phyloP scores from a whole-genome alignment of 2,888 invertebrate genomes.

The Ennomos erosarius region DNA sequence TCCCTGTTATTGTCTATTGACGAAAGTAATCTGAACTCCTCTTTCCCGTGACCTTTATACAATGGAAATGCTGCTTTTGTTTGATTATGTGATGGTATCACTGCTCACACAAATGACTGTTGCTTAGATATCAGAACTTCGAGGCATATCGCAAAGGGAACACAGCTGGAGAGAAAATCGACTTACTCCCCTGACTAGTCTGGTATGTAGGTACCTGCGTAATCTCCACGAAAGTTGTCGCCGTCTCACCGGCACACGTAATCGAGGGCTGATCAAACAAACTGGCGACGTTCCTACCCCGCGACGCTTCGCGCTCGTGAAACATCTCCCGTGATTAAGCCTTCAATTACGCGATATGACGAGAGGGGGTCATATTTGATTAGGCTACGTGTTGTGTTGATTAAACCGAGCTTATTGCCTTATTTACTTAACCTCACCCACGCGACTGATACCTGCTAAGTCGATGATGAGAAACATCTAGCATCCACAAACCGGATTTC shows the following conservation, averaged over 20 bases:
- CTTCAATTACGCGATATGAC: slow-evolving; percentile 82
- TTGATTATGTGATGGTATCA: slow-evolving; percentile 7
- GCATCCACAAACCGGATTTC: slow-evolving; percentile 61
- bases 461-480: slow-evolving; percentile 48
- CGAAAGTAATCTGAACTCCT: slow-evolving; percentile 22
- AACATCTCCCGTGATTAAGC: slow-evolving; percentile 80
- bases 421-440: slow-evolving; percentile 73
- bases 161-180: slow-evolving; percentile 11
- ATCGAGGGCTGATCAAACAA: slow-evolving; percentile 75
- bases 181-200: slow-evolving; percentile 15
- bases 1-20: slow-evolving; percentile 21
- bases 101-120: slow-evolving; percentile 2
- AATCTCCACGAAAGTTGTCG: slow-evolving; percentile 58
- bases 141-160: not conserved
- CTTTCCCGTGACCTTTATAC: slow-evolving; percentile 4
- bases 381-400: slow-evolving; percentile 82
- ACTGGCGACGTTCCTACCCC: slow-evolving; percentile 51
- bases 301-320: slow-evolving; percentile 53
- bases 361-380: slow-evolving; percentile 83
- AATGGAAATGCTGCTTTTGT: slow-evolving; percentile 2
- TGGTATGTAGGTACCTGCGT: slow-evolving; percentile 19
- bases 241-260: slow-evolving; percentile 58
- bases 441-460: slow-evolving; percentile 56
- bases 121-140: slow-evolving; percentile 1
- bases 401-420: slow-evolving; percentile 83